Percentiles rank a stretch among this genome's conserved stretches.
phyloP scores from a whole-genome alignment of 2,888 invertebrate species.

The Biston betularia region DNA sequence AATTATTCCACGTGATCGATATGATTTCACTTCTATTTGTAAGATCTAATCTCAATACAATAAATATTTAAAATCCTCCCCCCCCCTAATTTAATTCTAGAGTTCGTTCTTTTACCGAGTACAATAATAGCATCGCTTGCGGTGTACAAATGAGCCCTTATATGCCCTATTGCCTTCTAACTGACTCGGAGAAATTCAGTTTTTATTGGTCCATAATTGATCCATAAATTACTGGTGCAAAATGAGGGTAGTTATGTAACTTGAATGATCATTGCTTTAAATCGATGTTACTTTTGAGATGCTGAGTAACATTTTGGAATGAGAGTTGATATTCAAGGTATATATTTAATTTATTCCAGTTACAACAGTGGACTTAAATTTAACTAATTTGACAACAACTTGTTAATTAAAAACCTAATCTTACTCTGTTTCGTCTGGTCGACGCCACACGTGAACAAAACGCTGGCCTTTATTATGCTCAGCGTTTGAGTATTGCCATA shows the following conservation, averaged over 20 bases:
- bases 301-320: neutral
- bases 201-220: slow-evolving; percentile 37
- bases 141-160: slow-evolving; percentile 39
- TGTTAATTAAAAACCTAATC: too few species aligned
- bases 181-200: slow-evolving; percentile 33
- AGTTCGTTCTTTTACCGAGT: slow-evolving; percentile 14
- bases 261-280: slow-evolving; percentile 18
- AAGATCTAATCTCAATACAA: neutral
- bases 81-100: neutral
- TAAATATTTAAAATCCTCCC: neutral
- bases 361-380: too few species aligned
- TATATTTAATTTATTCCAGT: too few species aligned
- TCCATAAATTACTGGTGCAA: slow-evolving; percentile 22
- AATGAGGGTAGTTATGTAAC: slow-evolving; percentile 21
- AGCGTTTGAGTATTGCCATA: too few species aligned
- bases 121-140: slow-evolving; percentile 33
- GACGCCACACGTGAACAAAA: too few species aligned
- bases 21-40: too few species aligned
- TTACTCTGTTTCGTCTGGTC: too few species aligned
- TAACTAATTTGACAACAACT: too few species aligned
- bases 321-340: too few species aligned
- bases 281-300: slow-evolving; percentile 6
- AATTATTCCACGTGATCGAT: too few species aligned
- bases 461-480: too few species aligned
- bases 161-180: slow-evolving; percentile 34